A percentile compares a stretch with the other conserved stretches of the same genome.
Evolutionary conservation across 2,797 vertebrate genomes (phyloP).

Genomic region (Podargus strigoides): DNA sequence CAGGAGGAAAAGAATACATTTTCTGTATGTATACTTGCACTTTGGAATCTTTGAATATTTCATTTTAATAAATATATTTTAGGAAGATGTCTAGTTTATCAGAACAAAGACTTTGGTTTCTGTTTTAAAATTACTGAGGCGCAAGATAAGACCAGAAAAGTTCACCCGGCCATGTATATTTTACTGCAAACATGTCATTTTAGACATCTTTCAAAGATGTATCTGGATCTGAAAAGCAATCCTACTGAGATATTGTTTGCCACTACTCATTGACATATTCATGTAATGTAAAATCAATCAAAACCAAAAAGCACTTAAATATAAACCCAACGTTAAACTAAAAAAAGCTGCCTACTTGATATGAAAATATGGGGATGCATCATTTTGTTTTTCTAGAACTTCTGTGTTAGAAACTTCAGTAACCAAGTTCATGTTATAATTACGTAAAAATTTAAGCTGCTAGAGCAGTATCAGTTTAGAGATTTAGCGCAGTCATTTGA

Average conservation of each 20-base stretch:
- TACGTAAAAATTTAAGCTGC: background rate
- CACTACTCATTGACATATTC: slow-evolving; percentile 72
- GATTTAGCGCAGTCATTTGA: background rate
- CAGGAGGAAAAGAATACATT: slow-evolving; percentile 34
- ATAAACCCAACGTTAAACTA: background rate
- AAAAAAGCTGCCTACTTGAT: background rate
- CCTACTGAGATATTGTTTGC: slow-evolving; percentile 66
- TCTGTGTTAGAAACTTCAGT: background rate
- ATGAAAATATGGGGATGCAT: background rate
- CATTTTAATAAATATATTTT: slow-evolving; percentile 70
- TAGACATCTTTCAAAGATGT: slow-evolving; percentile 76
- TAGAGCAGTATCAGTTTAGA: background rate
- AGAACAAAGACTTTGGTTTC: slow-evolving; percentile 69
- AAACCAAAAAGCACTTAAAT: slow-evolving; percentile 31
- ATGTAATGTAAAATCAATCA: slow-evolving; percentile 69
- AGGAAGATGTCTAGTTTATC: slow-evolving; percentile 59
- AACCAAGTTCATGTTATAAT: background rate
- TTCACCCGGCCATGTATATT: slow-evolving; percentile 77
- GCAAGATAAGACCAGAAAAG: slow-evolving; percentile 69
- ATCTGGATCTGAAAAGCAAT: slow-evolving; percentile 72
- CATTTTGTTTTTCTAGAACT: background rate
- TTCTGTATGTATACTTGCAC: slow-evolving; percentile 6
- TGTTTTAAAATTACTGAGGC: slow-evolving; percentile 77
- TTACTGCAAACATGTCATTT: slow-evolving; percentile 77
- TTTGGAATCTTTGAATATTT: slow-evolving; percentile 58